Base-by-base conservation (phyloP, 2,888 invertebrate genomes). In the Oxyteleia sp. region DNA sequence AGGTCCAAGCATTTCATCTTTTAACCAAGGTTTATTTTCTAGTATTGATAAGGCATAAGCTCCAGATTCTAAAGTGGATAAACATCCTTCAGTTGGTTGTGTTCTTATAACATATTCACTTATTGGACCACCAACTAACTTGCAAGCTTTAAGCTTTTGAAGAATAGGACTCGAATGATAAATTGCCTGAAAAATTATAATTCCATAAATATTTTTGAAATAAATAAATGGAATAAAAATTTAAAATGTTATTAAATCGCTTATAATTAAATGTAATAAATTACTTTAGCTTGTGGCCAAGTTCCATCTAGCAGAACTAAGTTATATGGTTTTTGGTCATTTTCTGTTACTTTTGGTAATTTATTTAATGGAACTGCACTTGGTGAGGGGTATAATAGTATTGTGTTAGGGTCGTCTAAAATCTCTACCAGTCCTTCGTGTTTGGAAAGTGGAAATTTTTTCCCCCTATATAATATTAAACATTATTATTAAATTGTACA, bases 71-170 rank as follows among this genome's bases (percentile, higher is more conserved):
- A 99, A 94, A 0, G 98, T 99, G 71, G 98, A 98, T 13, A 99
- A 94, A 90, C 98, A 98, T 23, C 97, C 97, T 93, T 98, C 98
- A 3, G 97, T 97, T 1, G 98, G 98, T 91, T 99, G 98, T 3
- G 98, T 98, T 85, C 98, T 95, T 88, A 99, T 98, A 69, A 98
- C 97, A 92, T 98, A 99, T 92, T 96, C 96, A 93, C 98, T 98
- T 43, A 95, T 95, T 81, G 95, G 95, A 63, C 95, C 95, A 10
- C 95, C 95, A 47, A 96, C 94, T 59, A 98, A 94, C 93, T 98
- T 98, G 0, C 98, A 97, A 94, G 98, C 97, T 89, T 94, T 96
- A 76, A 98, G 93, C 66, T 94, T 94, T 88, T 96, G 96, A 59
- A 98, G 94, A 79, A 95, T 94, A 11, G 96, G 95, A 92, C 97